These are phyloP conservation scores for Dendropsophus ebraccatus DNA, from an alignment of 2,113 vertebrate species.

Conservation along the genomic window DNA sequence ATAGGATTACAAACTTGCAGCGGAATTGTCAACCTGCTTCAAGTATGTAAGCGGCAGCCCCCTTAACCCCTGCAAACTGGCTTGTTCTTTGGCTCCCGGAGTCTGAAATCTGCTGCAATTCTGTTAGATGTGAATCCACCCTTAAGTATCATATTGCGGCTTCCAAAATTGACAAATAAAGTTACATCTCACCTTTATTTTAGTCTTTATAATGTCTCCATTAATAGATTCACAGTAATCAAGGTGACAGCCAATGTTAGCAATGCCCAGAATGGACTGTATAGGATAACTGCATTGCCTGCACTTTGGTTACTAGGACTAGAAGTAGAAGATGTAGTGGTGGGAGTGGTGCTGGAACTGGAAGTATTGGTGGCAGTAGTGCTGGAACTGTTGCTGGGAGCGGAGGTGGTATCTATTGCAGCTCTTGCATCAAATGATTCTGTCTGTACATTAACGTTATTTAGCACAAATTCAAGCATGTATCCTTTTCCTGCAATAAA, in stretches of 20 bases:
- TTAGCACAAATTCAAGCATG: conserved; percentile 73
- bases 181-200: neutral
- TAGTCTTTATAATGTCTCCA: neutral
- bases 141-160: neutral
- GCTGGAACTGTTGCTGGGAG: no score
- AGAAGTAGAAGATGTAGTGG: neutral
- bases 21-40: no score
- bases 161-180: neutral
- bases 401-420: no score
- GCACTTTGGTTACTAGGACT: no score
- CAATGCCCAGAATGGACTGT: neutral
- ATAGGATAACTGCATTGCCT: neutral
- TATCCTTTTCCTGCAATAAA: conserved; percentile 70
- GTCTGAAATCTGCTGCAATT: no score
- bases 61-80: no score
- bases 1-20: no score
- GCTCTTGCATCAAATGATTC: conserved; percentile 60
- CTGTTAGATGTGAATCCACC: no score
- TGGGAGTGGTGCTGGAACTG: no score
- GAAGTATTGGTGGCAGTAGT: no score
- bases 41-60: no score
- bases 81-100: no score
- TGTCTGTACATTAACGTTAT: conserved; percentile 66
- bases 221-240: neutral
- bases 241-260: neutral